Conservation (phyloP, 2,113 vertebrate genomes). For the Tragelaphus scriptus region DNA sequence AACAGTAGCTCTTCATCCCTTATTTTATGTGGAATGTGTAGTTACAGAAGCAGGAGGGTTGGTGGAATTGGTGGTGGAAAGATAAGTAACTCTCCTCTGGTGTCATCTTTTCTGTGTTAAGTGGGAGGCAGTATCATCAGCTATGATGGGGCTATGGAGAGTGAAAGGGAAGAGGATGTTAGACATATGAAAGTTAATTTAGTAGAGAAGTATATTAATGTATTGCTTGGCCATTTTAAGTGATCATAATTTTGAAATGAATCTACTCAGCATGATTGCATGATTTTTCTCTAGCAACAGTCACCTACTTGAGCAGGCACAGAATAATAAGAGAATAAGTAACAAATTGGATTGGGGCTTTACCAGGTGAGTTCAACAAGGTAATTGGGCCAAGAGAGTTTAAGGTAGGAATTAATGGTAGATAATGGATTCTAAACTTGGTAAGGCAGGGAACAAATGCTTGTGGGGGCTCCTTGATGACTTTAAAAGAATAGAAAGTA, state of each 20-base stretch:
- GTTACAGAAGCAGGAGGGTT: neutral
- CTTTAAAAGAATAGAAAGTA: neutral
- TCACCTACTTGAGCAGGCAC: neutral
- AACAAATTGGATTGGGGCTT: neutral
- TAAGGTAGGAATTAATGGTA: neutral
- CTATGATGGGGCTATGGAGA: neutral
- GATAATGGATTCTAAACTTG: neutral
- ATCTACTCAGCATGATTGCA: neutral
- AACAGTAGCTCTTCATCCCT: neutral
- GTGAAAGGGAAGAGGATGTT: neutral
- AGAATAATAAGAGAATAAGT: neutral
- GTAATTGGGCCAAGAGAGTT: neutral
- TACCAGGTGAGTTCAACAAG: slow-evolving; percentile 4
- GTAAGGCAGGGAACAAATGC: neutral
- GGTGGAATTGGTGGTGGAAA: neutral
- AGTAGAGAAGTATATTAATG: neutral
- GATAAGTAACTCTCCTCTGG: neutral
- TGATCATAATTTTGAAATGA: neutral
- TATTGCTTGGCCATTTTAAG: neutral
- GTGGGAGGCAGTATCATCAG: neutral
- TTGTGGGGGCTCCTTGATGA: neutral
- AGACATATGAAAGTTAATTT: neutral
- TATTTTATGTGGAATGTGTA: neutral
- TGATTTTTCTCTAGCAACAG: neutral
- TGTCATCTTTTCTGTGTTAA: neutral